Base-by-base conservation (phyloP, 1,140 invertebrate species). In the Drosophila insularis region DNA sequence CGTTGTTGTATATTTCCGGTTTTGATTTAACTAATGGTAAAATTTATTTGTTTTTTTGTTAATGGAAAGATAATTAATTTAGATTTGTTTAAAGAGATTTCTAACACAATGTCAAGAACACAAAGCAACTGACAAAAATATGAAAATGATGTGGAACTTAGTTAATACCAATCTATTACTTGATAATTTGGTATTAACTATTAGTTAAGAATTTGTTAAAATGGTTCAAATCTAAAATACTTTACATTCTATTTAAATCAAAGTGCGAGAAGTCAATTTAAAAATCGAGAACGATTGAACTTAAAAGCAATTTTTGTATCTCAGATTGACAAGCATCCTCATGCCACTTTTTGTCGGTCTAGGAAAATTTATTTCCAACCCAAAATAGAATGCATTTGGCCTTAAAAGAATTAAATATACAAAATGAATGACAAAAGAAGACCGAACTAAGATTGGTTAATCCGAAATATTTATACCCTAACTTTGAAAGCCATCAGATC, bases 1-100 rank as follows among this genome's bases (percentile, higher is more conserved):
- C 23, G 23, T 71, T 58, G n/a, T 39, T 32, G 37, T 50, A 13
- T 6, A 53, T 35, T 40, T 73, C 59, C 62, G 46, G 50, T 31
- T 54, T 4, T 2, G 13, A 23, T 61, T n/a, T 19, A 61, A 32
- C 55, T 58, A 58, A 58, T 58, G 37, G 55, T 58, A 37, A 14
- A 35, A 58, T 58, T 37, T 37, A 58, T 58, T 37, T 58, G 14
- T 17, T 58, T 56, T 56, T 32, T 14, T 27, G 13, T 19, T 21
- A 11, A 11, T 21, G 17, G 43, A 50, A 50, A 50, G 2, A 19
- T 21, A 50, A 50, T 50, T 50, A 11, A 50, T 50, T 50, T 50
- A 3, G 17, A 50, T 7, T 50, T 50, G 14, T 50, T 50, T 50
- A 8, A 50, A 50, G 17, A 50, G 8, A 50, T 21, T 50, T 50